A percentile compares a stretch with the other conserved stretches of the same genome.
These are phyloP conservation scores for Galleria mellonella DNA, from an alignment of 1,140 invertebrate genomes.

Conservation along the genomic window DNA sequence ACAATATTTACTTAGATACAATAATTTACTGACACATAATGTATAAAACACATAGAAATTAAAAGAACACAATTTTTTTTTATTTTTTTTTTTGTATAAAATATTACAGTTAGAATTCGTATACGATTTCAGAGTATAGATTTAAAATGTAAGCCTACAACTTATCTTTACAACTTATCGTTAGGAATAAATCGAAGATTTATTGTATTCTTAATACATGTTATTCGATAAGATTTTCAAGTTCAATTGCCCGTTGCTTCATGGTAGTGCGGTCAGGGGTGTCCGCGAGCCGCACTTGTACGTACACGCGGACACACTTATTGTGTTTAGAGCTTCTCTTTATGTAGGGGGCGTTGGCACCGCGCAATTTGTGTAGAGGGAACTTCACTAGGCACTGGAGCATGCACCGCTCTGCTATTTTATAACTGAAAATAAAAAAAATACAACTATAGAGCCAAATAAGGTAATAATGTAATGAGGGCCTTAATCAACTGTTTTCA, in stretches of 20 bases:
- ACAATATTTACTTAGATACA: too few relatives aligned
- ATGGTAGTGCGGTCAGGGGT: slow-evolving; percentile 8
- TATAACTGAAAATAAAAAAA: slow-evolving; percentile 33
- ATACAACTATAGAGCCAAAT: background rate
- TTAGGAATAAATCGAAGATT: too few relatives aligned
- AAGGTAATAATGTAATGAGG: background rate
- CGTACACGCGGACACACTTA: slow-evolving; percentile 42
- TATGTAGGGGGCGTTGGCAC: slow-evolving; percentile 38
- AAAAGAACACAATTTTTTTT: too few relatives aligned
- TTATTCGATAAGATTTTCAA: slow-evolving; percentile 24
- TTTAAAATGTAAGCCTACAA: too few relatives aligned
- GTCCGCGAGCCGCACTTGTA: slow-evolving; percentile 21
- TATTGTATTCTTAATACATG: background rate
- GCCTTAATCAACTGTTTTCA: too few relatives aligned
- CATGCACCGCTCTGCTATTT: slow-evolving; percentile 55
- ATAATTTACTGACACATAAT: too few relatives aligned
- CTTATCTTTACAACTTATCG: too few relatives aligned
- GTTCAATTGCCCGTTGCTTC: slow-evolving; percentile 2
- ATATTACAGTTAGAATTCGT: too few relatives aligned
- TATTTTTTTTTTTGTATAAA: too few relatives aligned
- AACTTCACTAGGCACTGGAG: slow-evolving; percentile 42
- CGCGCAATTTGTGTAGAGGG: slow-evolving; percentile 45
- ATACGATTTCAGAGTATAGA: too few relatives aligned
- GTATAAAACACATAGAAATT: too few relatives aligned
- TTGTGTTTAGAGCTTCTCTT: slow-evolving; percentile 35